Evolutionary conservation across 1,140 invertebrate species (phyloP).

Genomic region (Drosophila yakuba): DNA sequence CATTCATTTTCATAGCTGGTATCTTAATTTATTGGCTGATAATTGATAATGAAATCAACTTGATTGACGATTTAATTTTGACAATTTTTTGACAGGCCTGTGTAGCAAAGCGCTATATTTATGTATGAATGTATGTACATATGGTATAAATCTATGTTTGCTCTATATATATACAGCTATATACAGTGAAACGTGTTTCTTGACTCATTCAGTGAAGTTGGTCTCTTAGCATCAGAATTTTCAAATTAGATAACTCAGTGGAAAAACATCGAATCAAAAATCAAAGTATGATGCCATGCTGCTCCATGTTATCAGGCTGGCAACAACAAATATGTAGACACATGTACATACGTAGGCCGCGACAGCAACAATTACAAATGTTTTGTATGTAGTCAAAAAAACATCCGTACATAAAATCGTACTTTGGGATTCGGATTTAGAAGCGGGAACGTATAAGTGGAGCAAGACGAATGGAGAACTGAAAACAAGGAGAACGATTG

Average conservation of each 20-base stretch:
- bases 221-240: not conserved
- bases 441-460: conserved; percentile 50
- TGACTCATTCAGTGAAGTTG: not conserved
- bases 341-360: conserved; percentile 27
- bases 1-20: conserved; percentile 14
- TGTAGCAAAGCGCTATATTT: not conserved
- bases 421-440: conserved; percentile 56
- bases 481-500: conserved; percentile 24
- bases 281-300: conserved; percentile 31
- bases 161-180: not conserved
- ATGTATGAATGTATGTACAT: no score
- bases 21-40: conserved; percentile 46
- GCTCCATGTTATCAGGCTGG: conserved; percentile 40
- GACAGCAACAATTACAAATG: conserved; percentile 30
- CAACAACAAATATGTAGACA: conserved; percentile 30
- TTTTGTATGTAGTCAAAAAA: conserved; percentile 10
- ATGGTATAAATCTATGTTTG: no score
- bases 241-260: conserved; percentile 17
- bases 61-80: conserved; percentile 51
- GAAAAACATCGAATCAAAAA: not conserved
- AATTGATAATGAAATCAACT: conserved; percentile 57
- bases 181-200: not conserved
- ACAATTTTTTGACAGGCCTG: conserved; percentile 7
- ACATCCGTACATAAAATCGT: not conserved
- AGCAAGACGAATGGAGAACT: conserved; percentile 42